These are phyloP conservation scores for Chondrosia reniformis DNA, from an alignment of 37 sponge, comb jelly and placozoan species.

Conservation along the genomic window DNA sequence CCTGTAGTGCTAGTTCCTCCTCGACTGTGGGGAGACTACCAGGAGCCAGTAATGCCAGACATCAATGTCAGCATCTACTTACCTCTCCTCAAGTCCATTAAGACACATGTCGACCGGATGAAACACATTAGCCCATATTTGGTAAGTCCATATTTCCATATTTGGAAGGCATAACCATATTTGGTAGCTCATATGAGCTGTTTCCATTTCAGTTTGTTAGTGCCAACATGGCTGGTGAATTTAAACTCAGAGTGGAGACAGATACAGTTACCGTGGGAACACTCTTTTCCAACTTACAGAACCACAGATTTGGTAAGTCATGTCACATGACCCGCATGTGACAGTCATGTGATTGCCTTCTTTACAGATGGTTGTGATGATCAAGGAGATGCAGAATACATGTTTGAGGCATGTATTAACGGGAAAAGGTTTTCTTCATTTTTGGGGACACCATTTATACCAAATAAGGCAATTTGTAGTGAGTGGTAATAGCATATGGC, in stretches of 20 bases:
- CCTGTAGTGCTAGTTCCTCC: constrained; percentile 83
- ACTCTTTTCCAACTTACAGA: constrained; percentile 77
- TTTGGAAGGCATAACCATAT: not conserved
- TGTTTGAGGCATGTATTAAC: constrained; percentile 73
- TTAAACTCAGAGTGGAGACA: constrained; percentile 66
- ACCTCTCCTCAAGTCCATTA: constrained; percentile 71
- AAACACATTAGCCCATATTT: constrained; percentile 59
- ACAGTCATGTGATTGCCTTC: not conserved
- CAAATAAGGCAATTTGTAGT: constrained; percentile 84
- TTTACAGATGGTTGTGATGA: constrained; percentile 17
- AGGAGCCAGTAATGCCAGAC: constrained; percentile 94
- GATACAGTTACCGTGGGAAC: constrained; percentile 75
- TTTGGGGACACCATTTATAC: constrained; percentile 71
- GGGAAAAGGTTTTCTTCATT: constrained; percentile 75
- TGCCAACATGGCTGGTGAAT: constrained; percentile 77
- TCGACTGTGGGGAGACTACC: constrained; percentile 80
- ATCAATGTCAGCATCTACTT: constrained; percentile 90
- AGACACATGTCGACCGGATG: constrained; percentile 74
- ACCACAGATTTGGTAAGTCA: constrained; percentile 61
- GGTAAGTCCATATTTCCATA: constrained; percentile 40
- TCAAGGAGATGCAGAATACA: constrained; percentile 6
- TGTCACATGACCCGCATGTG: not conserved
- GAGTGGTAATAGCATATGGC: too few relatives aligned
- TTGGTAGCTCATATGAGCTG: not conserved
- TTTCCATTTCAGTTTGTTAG: constrained; percentile 51